A percentile compares a stretch with the other conserved stretches of the same genome.
Evolutionary conservation across 92 coral and sea anemone species (phyloP).

Genomic region (Siderastrea radians): DNA sequence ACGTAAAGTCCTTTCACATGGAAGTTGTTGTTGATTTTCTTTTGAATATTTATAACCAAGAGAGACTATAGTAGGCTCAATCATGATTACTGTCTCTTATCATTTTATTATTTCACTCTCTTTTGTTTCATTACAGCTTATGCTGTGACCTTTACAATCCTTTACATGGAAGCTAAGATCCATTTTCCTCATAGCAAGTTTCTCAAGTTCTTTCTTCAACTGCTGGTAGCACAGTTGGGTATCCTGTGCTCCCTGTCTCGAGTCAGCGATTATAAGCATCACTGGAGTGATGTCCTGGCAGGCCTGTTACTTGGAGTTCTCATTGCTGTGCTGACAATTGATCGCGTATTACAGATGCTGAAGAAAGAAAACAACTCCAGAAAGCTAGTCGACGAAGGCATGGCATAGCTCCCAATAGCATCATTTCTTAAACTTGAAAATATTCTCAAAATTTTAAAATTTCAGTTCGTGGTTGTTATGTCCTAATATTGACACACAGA

Average conservation of each 20-base stretch:
- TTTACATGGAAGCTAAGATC: slow-evolving; percentile 71
- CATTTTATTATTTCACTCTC: not conserved
- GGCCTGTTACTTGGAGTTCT: slow-evolving; percentile 77
- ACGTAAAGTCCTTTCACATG: not conserved
- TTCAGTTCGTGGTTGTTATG: too few relatives aligned
- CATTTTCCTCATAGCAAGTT: slow-evolving; percentile 64
- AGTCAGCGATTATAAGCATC: slow-evolving; percentile 89
- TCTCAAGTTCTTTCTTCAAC: slow-evolving; percentile 77
- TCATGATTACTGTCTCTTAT: not conserved
- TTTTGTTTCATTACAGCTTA: slow-evolving; percentile 61
- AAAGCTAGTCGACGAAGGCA: not conserved
- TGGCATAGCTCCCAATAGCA: not conserved
- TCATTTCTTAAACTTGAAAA: too few relatives aligned
- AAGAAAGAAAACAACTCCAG: not conserved
- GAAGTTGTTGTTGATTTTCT: not conserved
- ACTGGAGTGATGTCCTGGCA: slow-evolving; percentile 87
- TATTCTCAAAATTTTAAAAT: too few relatives aligned
- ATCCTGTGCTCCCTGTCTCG: slow-evolving; percentile 83
- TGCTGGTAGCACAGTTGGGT: slow-evolving; percentile 63
- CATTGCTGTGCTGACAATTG: slow-evolving; percentile 50
- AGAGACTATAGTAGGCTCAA: too few relatives aligned
- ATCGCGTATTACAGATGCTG: slow-evolving; percentile 13
- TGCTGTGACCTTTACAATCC: slow-evolving; percentile 71
- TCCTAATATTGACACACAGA: too few relatives aligned
- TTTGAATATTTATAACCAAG: too few relatives aligned